Evolutionary conservation across 2,113 vertebrate genomes (phyloP).

Genomic region (Nycticryphes semicollaris): DNA sequence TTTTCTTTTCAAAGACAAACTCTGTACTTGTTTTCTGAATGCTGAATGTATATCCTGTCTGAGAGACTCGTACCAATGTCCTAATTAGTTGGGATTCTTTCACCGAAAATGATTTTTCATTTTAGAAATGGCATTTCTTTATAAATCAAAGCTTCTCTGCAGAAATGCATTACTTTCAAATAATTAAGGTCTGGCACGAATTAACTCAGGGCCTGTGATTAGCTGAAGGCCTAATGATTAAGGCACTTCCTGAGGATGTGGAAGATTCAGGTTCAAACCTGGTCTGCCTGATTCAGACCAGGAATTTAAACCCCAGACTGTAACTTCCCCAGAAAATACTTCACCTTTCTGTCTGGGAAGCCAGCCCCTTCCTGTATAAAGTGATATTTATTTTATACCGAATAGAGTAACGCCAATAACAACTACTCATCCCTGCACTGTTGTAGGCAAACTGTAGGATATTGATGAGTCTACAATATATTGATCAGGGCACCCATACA

Average conservation of each 20-base stretch:
- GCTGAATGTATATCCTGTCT: background rate
- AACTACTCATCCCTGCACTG: background rate
- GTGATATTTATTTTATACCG: background rate
- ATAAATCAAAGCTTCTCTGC: constrained; percentile 29
- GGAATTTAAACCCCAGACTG: background rate
- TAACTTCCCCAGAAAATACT: background rate
- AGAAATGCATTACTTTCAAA: constrained; percentile 8
- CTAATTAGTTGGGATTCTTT: background rate
- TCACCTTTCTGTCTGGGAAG: background rate
- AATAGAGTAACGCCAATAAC: fast-evolving
- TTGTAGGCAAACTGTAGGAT: background rate
- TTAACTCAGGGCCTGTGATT: background rate
- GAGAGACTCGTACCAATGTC: background rate
- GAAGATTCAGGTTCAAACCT: background rate
- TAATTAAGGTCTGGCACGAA: background rate
- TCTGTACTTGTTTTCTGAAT: constrained; percentile 14
- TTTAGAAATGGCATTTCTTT: constrained; percentile 25
- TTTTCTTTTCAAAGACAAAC: constrained; percentile 26
- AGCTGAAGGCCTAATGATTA: background rate
- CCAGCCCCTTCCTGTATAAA: background rate
- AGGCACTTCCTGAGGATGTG: constrained; percentile 22
- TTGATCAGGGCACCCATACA: background rate
- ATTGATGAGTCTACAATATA: background rate
- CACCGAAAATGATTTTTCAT: constrained; percentile 5
- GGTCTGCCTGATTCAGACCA: background rate